A percentile compares a stretch with the other conserved stretches of the same genome.
Conservation (phyloP, 2,113 vertebrate species). For the Microcebus tavaratra region DNA sequence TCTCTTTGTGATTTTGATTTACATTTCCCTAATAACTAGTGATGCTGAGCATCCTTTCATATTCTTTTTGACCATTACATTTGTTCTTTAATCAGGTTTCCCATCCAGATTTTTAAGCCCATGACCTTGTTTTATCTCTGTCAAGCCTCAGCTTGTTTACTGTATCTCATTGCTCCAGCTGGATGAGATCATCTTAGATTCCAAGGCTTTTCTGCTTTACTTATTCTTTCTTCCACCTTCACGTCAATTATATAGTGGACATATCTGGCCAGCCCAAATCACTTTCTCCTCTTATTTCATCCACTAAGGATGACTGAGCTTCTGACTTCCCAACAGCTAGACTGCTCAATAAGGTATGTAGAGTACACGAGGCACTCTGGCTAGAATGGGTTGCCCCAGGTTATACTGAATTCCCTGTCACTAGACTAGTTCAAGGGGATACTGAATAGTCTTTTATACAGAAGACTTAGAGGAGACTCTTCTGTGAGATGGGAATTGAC, state of each 20-base stretch:
- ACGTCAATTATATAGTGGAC: not conserved
- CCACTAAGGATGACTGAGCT: not conserved
- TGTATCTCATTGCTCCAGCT: not conserved
- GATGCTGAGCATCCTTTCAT: not conserved
- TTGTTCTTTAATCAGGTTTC: conserved; percentile 12
- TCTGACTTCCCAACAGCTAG: not conserved
- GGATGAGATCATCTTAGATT: conserved; percentile 6
- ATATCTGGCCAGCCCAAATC: not conserved
- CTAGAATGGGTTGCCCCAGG: not conserved
- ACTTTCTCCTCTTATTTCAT: not conserved
- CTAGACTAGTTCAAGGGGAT: not conserved
- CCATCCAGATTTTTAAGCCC: not conserved
- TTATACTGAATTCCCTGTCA: not conserved
- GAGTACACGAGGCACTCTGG: not conserved
- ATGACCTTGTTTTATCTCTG: not conserved
- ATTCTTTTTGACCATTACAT: not conserved
- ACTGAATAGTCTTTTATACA: not conserved
- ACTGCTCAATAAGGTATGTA: not conserved
- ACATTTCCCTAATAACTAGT: not conserved
- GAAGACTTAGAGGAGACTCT: not conserved
- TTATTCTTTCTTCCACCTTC: conserved; percentile 14
- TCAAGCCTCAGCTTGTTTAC: not conserved
- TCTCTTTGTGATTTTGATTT: not conserved
- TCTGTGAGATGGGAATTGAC: not conserved
- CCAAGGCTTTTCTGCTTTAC: conserved; percentile 2